A percentile compares a stretch with the other conserved stretches of the same genome.
These are phyloP conservation scores for Ypsolopha scabrella DNA, from an alignment of 2,888 invertebrate genomes.

Conservation along the genomic window DNA sequence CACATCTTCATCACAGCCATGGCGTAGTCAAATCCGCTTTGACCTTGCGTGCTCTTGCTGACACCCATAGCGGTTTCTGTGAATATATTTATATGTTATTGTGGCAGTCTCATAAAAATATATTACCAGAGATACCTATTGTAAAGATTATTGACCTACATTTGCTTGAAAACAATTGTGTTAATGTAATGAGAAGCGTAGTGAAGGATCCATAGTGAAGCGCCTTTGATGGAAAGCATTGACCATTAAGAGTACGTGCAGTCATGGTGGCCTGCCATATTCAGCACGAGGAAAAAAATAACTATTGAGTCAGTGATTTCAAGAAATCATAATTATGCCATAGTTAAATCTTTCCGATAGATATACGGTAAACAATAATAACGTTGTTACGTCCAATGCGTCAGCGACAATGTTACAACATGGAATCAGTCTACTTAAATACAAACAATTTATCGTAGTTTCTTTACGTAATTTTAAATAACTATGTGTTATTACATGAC, in stretches of 20 bases:
- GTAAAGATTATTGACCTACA: slow-evolving; percentile 35
- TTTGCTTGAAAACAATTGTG: slow-evolving; percentile 33
- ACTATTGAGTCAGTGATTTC: not conserved
- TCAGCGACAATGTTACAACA: no score
- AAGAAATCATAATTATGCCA: not conserved
- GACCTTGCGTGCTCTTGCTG: slow-evolving; percentile 83
- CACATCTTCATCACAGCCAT: slow-evolving; percentile 93
- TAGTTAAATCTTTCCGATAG: no score
- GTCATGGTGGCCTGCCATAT: slow-evolving; percentile 53
- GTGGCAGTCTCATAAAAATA: no score
- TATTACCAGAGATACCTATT: slow-evolving; percentile 12
- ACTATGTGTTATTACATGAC: not conserved
- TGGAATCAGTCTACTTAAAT: no score
- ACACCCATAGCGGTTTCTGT: slow-evolving; percentile 91
- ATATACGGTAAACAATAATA: no score
- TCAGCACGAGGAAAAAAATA: slow-evolving; percentile 20
- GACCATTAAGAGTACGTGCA: slow-evolving; percentile 48
- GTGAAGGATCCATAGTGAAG: slow-evolving; percentile 25
- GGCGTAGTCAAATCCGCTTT: slow-evolving; percentile 86
- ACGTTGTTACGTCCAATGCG: no score
- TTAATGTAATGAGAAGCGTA: slow-evolving; percentile 26
- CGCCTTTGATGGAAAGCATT: slow-evolving; percentile 41
- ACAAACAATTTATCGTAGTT: no score
- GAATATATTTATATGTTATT: slow-evolving; percentile 13
- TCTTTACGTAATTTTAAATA: slow-evolving; percentile 1